These are phyloP conservation scores for Pocillopora damicornis DNA, from an alignment of 64 coral and sea anemone genomes.

Conservation along the genomic window DNA sequence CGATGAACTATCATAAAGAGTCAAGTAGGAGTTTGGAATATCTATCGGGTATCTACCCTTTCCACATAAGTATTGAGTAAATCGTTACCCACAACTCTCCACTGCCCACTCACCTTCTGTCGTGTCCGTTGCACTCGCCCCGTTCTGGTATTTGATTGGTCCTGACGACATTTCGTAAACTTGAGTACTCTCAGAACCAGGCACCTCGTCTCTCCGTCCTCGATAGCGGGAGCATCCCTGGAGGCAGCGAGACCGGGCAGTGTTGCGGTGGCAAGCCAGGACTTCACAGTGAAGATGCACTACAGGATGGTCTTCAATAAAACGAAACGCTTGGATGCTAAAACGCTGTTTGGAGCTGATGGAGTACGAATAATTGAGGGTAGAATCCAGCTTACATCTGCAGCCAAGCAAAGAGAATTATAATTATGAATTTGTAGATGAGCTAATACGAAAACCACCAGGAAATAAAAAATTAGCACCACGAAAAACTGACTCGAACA, in stretches of 20 bases:
- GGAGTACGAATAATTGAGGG: conserved; percentile 40
- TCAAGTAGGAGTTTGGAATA: too few species aligned
- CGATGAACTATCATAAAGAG: too few species aligned
- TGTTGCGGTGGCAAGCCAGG: conserved; percentile 45
- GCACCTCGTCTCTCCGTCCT: background rate
- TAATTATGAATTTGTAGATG: background rate
- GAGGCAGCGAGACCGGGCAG: conserved; percentile 26
- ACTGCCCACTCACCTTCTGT: background rate
- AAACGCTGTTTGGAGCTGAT: conserved; percentile 26
- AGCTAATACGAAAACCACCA: too few species aligned
- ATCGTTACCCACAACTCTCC: too few species aligned
- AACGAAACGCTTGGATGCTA: conserved; percentile 55
- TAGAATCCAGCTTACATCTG: conserved; percentile 46
- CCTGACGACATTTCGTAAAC: conserved; percentile 28
- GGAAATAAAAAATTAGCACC: too few species aligned
- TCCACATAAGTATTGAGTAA: too few species aligned
- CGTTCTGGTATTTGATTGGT: conserved; percentile 9
- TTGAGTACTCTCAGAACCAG: conserved; percentile 4
- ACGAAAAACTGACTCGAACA: too few species aligned
- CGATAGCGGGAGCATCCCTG: conserved; percentile 25
- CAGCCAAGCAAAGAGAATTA: background rate
- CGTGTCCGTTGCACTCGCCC: background rate
- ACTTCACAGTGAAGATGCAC: conserved; percentile 59
- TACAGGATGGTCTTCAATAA: conserved; percentile 49
- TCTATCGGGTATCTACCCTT: too few species aligned